These are phyloP conservation scores for Sinocyclocheilus grahami DNA, from an alignment of 2,113 vertebrate genomes.

Conservation along the genomic window DNA sequence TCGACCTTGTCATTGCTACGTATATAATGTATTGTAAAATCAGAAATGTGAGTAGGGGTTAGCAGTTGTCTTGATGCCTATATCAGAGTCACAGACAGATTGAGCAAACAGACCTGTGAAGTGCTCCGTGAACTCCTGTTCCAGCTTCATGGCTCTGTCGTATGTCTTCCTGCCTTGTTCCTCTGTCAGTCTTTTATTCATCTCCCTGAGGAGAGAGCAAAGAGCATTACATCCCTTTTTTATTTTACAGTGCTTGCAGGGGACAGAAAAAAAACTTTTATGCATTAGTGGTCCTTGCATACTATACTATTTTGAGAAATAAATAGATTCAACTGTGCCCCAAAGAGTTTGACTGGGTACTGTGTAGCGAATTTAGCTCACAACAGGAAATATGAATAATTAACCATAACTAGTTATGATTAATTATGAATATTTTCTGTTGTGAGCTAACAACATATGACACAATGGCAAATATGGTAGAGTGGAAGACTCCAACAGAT, in stretches of 20 bases:
- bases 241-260: background rate
- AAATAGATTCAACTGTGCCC: background rate
- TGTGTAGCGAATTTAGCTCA: no score
- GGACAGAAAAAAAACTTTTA: background rate
- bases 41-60: background rate
- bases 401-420: no score
- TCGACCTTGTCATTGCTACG: background rate
- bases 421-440: no score
- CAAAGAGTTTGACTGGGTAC: background rate
- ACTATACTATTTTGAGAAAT: background rate
- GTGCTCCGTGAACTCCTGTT: conserved; percentile 97
- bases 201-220: conserved; percentile 81
- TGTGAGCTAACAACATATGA: background rate
- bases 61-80: background rate
- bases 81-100: background rate
- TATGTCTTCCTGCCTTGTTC: conserved; percentile 95
- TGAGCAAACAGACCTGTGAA: conserved; percentile 86
- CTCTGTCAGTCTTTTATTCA: conserved; percentile 96
- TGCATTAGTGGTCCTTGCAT: background rate
- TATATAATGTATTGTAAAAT: background rate
- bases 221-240: background rate
- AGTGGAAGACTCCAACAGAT: no score
- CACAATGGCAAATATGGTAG: background rate
- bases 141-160: conserved; percentile 93
- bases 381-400: no score